These are phyloP conservation scores for Cyprinodon tularosa DNA, from an alignment of 2,113 vertebrate genomes.

Conservation along the genomic window DNA sequence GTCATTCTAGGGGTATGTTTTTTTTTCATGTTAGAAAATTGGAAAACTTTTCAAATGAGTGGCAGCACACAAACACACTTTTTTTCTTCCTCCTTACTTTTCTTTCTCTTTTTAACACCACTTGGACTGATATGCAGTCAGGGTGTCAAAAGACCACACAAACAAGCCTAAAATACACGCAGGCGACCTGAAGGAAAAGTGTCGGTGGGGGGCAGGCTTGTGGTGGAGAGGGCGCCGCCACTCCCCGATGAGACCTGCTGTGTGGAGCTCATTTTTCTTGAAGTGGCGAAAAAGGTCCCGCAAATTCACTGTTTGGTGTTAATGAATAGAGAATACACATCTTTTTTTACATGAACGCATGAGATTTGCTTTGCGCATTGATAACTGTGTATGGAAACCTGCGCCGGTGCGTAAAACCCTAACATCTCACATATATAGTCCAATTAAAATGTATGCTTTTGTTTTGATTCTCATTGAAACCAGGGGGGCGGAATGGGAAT, in stretches of 20 bases:
- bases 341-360: conserved; percentile 54
- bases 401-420: conserved; percentile 42
- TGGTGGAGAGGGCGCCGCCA: conserved; percentile 21
- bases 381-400: conserved; percentile 45
- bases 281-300: conserved; percentile 53
- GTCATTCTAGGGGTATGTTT: neutral
- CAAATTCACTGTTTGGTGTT: conserved; percentile 23
- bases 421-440: conserved; percentile 36
- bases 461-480: conserved; percentile 6
- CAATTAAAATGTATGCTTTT: conserved; percentile 14
- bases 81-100: neutral
- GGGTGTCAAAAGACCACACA: conserved; percentile 63
- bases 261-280: conserved; percentile 57
- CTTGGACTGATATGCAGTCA: conserved; percentile 12
- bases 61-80: neutral
- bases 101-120: neutral
- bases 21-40: neutral
- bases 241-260: conserved; percentile 64
- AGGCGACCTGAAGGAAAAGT: conserved; percentile 45
- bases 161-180: conserved; percentile 56
- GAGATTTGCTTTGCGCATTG: conserved; percentile 49
- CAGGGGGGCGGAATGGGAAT: neutral
- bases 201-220: neutral
- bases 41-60: neutral
- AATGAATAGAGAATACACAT: conserved; percentile 52